These are phyloP conservation scores for Buceros bicornis DNA, from an alignment of 2,797 vertebrate genomes.

Conservation along the genomic window DNA sequence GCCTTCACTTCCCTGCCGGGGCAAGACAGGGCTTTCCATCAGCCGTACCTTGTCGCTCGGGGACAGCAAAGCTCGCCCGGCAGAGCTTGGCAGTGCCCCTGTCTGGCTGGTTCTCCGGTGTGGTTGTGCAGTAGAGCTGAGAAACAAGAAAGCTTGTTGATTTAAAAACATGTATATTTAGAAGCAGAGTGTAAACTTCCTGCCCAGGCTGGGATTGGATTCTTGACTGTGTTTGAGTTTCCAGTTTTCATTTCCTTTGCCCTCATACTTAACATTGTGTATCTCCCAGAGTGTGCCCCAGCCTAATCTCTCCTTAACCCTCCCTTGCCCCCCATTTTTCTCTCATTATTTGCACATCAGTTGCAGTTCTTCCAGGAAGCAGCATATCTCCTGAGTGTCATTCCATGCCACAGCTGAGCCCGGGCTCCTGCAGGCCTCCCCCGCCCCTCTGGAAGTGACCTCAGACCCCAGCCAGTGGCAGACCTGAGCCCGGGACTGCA, in stretches of 20 bases:
- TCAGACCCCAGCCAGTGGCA: not conserved
- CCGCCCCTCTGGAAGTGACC: conserved; percentile 8
- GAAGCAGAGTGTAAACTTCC: conserved; percentile 84
- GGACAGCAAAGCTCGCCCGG: not conserved
- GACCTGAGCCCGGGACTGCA: not conserved
- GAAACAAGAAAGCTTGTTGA: conserved; percentile 79
- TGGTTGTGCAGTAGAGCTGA: conserved; percentile 43
- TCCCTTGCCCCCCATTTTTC: conserved; percentile 63
- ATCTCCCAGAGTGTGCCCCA: conserved; percentile 74
- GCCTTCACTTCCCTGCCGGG: not conserved
- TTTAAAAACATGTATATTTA: conserved; percentile 83
- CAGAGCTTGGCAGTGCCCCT: conserved; percentile 47
- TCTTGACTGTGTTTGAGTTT: conserved; percentile 80
- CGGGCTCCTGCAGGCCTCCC: conserved; percentile 10
- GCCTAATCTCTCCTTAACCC: conserved; percentile 62
- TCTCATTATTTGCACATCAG: conserved; percentile 69
- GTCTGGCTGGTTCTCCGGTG: not conserved
- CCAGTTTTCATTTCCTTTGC: conserved; percentile 77
- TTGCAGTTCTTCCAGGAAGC: conserved; percentile 54
- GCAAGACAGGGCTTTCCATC: not conserved
- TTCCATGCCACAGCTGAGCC: not conserved
- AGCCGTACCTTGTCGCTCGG: not conserved
- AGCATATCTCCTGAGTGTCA: not conserved
- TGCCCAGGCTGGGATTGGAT: conserved; percentile 76
- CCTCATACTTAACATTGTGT: conserved; percentile 77